A percentile compares a stretch with the other conserved stretches of the same genome.
Conservation (phyloP, 1,140 invertebrate genomes). For the Pogonomyrmex californicus region DNA sequence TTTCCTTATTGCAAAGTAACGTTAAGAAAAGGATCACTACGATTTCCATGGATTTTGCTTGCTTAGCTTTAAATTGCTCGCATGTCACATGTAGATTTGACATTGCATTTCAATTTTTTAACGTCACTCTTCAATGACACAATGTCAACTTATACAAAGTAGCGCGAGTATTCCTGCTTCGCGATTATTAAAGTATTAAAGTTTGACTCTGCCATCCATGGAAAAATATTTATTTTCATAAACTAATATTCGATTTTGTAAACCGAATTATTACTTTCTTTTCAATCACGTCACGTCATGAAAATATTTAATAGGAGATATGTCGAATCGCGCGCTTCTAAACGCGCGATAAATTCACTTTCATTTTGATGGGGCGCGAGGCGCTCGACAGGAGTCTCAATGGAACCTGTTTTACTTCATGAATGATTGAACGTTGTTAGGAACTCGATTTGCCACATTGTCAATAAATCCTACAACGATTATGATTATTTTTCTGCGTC, state of each 20-base stretch:
- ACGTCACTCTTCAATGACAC: neutral
- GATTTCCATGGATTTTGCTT: neutral
- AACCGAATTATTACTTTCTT: neutral
- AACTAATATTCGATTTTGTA: neutral
- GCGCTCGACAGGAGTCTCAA: constrained; percentile 33
- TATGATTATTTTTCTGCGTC: constrained; percentile 35
- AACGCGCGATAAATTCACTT: constrained; percentile 10
- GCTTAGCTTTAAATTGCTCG: constrained; percentile 16
- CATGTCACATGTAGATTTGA: neutral
- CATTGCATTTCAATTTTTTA: neutral
- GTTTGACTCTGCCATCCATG: neutral
- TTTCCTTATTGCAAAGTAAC: constrained; percentile 15
- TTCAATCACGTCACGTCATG: neutral
- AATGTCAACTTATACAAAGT: neutral
- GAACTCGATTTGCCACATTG: constrained; percentile 52
- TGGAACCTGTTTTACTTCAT: constrained; percentile 55
- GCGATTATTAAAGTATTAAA: neutral
- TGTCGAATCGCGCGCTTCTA: neutral
- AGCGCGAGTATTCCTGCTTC: neutral
- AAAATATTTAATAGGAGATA: neutral
- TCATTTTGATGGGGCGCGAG: constrained; percentile 5
- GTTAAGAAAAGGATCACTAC: constrained; percentile 3
- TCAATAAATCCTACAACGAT: constrained; percentile 28
- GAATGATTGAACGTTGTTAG: constrained; percentile 48
- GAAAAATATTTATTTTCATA: neutral